Evolutionary conservation across 2,113 vertebrate species (phyloP).

Genomic region (Odocoileus hemionus): DNA sequence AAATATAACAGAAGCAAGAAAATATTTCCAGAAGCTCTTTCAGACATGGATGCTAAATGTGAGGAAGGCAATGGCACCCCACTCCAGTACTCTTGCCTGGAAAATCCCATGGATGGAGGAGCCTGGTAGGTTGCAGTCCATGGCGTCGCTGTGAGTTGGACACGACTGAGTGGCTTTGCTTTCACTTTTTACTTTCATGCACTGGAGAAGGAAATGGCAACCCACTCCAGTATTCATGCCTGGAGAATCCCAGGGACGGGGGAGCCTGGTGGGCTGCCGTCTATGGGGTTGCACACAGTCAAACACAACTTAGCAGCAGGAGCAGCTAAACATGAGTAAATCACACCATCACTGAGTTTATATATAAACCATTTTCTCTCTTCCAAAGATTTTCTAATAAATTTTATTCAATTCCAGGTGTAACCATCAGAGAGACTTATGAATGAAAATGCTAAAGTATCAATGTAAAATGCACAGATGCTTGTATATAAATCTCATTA

Average conservation of each 20-base stretch:
- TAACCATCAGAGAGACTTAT: not conserved
- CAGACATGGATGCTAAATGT: not conserved
- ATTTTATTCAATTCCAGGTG: not conserved
- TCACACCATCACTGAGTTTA: not conserved
- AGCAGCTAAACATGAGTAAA: not conserved
- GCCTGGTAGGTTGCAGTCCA: not conserved
- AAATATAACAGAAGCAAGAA: not conserved
- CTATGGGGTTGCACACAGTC: not conserved
- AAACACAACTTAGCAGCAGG: not conserved
- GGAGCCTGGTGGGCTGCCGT: not conserved
- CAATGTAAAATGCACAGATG: not conserved
- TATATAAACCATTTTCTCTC: not conserved
- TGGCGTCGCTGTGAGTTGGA: not conserved
- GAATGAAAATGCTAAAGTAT: not conserved
- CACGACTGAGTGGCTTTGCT: rapidly evolving
- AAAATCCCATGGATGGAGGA: not conserved
- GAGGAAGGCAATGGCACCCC: not conserved
- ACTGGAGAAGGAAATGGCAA: not conserved
- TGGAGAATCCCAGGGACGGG: not conserved
- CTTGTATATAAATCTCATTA: not conserved
- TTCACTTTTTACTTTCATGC: not conserved
- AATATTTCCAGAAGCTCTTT: not conserved
- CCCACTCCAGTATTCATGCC: not conserved
- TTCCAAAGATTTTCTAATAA: conserved; percentile 1
- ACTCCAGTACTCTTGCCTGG: rapidly evolving